Evolutionary conservation across 2,113 vertebrate genomes (phyloP).

Genomic region (Elaphurus davidianus): DNA sequence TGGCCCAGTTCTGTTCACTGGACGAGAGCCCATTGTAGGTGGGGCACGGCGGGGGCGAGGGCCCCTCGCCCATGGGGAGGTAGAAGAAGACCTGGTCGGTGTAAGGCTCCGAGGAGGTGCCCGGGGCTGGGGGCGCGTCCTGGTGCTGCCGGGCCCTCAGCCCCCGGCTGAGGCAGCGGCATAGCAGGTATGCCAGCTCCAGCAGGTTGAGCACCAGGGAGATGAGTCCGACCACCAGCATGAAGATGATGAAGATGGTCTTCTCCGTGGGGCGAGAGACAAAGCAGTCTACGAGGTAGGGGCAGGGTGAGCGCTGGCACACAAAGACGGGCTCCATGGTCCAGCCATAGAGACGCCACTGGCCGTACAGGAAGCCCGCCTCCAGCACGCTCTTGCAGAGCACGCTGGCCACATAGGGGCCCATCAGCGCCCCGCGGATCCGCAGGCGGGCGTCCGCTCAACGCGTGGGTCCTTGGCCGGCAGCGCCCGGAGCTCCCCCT

Average conservation of each 20-base stretch:
- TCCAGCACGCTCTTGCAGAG: conserved; percentile 90
- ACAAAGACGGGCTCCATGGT: conserved; percentile 86
- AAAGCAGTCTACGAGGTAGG: conserved; percentile 93
- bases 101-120: conserved; percentile 22
- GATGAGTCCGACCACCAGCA: conserved; percentile 88
- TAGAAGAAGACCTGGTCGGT: conserved; percentile 80
- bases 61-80: conserved; percentile 79
- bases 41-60: conserved; percentile 69
- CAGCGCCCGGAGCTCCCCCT: conserved; percentile 77
- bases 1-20: conserved; percentile 86
- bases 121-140: neutral
- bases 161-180: conserved; percentile 73
- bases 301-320: conserved; percentile 89
- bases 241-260: conserved; percentile 97
- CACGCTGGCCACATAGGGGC: conserved; percentile 90
- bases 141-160: neutral
- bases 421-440: conserved; percentile 87
- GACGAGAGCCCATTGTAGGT: conserved; percentile 83
- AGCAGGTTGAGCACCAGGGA: conserved; percentile 92
- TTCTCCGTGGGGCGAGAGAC: conserved; percentile 97
- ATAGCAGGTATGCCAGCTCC: conserved; percentile 90
- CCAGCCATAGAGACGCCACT: conserved; percentile 94
- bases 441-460: conserved; percentile 63
- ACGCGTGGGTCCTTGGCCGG: conserved; percentile 73
- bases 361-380: conserved; percentile 89